Evolutionary conservation across 2,113 vertebrate species (phyloP).

Genomic region (Nycticorax nycticorax): DNA sequence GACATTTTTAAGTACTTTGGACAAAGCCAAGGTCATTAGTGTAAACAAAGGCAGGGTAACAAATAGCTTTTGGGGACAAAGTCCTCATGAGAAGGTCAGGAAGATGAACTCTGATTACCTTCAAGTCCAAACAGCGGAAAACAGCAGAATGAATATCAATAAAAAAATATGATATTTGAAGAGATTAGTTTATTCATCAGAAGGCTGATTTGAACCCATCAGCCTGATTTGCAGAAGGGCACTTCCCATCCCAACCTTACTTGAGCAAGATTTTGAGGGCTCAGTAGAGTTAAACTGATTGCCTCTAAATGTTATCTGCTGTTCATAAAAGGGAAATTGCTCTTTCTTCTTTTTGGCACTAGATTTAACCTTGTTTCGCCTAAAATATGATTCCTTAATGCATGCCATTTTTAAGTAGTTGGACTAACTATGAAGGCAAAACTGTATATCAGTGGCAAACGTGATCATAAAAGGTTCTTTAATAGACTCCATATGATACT

Average conservation of each 20-base stretch:
- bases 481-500: constrained; percentile 51
- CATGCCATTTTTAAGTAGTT: constrained; percentile 28
- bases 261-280: background rate
- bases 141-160: background rate
- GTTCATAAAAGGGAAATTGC: constrained; percentile 60
- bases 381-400: constrained; percentile 73
- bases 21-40: background rate
- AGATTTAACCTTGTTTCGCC: constrained; percentile 18
- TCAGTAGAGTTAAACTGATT: constrained; percentile 30
- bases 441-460: constrained; percentile 46
- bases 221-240: background rate
- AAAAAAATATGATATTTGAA: background rate
- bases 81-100: background rate
- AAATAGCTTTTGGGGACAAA: background rate
- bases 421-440: constrained; percentile 12
- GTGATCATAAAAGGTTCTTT: constrained; percentile 52
- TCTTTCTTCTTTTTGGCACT: constrained; percentile 51
- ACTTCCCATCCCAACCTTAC: background rate
- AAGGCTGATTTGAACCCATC: background rate
- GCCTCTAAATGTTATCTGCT: constrained; percentile 32
- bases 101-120: background rate
- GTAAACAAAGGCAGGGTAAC: background rate
- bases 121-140: background rate
- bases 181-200: background rate
- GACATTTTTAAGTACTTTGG: background rate